Evolutionary conservation across 2,888 invertebrate species (phyloP).

Genomic region (Lamellibrachia columna): DNA sequence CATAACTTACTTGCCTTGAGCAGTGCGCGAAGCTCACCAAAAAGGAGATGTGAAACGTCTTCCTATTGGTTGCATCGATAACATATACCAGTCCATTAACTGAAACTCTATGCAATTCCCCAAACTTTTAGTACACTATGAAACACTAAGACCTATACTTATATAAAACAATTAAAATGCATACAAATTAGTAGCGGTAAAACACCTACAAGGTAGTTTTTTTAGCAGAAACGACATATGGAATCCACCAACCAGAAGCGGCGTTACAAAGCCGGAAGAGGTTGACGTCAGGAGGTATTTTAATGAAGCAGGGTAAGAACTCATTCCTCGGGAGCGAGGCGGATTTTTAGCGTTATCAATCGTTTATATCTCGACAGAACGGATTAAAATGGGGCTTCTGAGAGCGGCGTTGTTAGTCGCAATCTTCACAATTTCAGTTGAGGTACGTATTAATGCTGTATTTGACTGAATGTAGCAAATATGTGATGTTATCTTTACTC

Average conservation of each 20-base stretch:
- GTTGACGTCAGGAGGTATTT: slow-evolving; percentile 10
- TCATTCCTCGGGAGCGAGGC: neutral
- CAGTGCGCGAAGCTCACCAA: neutral
- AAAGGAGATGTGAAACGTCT: neutral
- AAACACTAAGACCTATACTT: neutral
- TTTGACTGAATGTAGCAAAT: neutral
- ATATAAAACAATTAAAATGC: neutral
- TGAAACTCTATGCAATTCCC: neutral
- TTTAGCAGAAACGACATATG: neutral
- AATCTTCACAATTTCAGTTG: neutral
- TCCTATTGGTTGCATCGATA: slow-evolving; percentile 2
- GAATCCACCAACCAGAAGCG: neutral
- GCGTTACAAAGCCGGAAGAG: neutral
- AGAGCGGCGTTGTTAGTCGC: neutral
- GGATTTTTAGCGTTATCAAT: neutral
- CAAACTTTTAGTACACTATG: neutral
- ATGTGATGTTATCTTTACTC: slow-evolving; percentile 16
- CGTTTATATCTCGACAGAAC: neutral
- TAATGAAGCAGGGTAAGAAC: slow-evolving; percentile 16
- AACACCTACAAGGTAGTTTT: neutral
- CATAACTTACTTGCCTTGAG: neutral
- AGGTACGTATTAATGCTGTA: neutral
- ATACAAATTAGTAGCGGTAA: neutral
- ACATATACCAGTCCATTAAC: neutral
- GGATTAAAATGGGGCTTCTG: neutral